Conservation (phyloP, 1,140 invertebrate species). For the Littorina saxatilis region DNA sequence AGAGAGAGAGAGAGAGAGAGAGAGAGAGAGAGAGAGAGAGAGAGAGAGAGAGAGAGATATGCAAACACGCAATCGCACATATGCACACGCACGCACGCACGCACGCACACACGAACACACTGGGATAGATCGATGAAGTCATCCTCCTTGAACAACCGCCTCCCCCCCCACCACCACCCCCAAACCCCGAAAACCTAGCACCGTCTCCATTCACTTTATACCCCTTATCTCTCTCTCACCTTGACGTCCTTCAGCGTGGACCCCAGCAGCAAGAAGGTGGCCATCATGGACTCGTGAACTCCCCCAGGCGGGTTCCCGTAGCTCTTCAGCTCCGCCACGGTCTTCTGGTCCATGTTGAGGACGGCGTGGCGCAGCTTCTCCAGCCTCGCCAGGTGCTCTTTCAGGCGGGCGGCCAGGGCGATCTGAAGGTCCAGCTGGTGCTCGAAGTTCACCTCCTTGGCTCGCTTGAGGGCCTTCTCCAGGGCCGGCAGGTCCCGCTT, state of each 20-base stretch:
- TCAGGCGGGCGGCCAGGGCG: constrained; percentile 59
- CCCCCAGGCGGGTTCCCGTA: constrained; percentile 68
- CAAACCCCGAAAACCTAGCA: no score
- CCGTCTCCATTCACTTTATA: not conserved
- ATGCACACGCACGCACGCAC: not conserved
- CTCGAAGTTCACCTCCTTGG: constrained; percentile 62
- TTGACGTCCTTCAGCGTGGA: constrained; percentile 61
- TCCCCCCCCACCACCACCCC: no score
- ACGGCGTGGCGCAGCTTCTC: constrained; percentile 69
- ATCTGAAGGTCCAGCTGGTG: constrained; percentile 67
- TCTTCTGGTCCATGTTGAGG: constrained; percentile 66
- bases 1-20: no score
- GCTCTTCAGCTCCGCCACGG: constrained; percentile 65
- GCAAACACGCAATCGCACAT: no score
- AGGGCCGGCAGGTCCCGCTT: constrained; percentile 57
- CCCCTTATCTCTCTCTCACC: constrained; percentile 51
- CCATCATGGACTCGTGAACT: constrained; percentile 65
- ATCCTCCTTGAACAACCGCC: no score
- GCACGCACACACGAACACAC: not conserved
- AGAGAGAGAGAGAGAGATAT: no score
- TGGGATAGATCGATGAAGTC: no score
- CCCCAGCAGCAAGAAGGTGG: constrained; percentile 66
- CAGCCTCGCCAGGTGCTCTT: constrained; percentile 67
- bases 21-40: no score
- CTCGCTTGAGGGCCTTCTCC: constrained; percentile 59